Conservation (phyloP, 2,888 invertebrate genomes). For the Acronicta aceris region DNA sequence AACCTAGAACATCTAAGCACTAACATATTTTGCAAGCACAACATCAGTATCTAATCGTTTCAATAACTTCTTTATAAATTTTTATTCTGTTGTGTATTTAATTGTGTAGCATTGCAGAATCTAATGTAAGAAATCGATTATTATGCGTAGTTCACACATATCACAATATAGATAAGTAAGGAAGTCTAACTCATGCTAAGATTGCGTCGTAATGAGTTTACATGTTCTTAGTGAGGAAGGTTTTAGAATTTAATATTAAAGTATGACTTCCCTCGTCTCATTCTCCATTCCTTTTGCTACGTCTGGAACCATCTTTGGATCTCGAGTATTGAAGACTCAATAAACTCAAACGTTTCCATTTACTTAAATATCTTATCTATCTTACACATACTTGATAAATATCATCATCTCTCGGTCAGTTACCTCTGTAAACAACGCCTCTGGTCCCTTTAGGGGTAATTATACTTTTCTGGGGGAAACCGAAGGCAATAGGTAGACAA, state of each 20-base stretch:
- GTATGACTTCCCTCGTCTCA: too few relatives aligned
- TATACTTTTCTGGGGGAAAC: background rate
- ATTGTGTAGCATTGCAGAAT: slow-evolving; percentile 36
- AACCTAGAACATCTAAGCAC: too few relatives aligned
- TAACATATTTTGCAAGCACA: background rate
- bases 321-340: too few relatives aligned
- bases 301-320: too few relatives aligned
- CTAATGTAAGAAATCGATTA: slow-evolving; percentile 34
- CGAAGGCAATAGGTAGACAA: background rate
- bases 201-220: background rate
- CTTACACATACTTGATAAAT: background rate
- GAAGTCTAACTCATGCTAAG: slow-evolving; percentile 21
- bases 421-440: background rate
- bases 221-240: too few relatives aligned
- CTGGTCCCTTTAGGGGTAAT: background rate
- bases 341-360: background rate
- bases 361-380: background rate
- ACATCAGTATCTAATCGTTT: slow-evolving; percentile 8
- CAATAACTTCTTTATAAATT: slow-evolving; percentile 11
- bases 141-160: slow-evolving; percentile 33
- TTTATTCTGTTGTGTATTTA: background rate
- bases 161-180: slow-evolving; percentile 7
- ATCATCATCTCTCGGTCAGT: background rate
- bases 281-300: too few relatives aligned
- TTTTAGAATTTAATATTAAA: too few relatives aligned